Evolutionary conservation across 1,140 invertebrate species (phyloP), one percentile per base, ranked within the genome.

Genomic region (Magallana gigas): DNA sequence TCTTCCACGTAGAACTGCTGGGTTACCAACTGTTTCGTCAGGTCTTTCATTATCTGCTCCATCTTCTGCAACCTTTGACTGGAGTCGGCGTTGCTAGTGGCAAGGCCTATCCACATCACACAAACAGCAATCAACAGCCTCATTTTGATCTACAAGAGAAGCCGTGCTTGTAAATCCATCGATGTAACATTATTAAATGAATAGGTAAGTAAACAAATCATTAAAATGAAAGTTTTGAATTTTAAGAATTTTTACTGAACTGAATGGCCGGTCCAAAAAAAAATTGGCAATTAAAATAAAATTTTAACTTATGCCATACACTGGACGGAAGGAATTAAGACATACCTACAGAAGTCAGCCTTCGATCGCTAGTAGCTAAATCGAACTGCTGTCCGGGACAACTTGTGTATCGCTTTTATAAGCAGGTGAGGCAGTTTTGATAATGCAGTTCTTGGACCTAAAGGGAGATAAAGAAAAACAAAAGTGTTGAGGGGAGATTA

Each of bases 1-100:
- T 93, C 92, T 82, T 92, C 92, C 5, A 91, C 86, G 58, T 87
- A 90, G 9, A 92, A 64, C 59, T 93, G 91, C 57, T 91, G 91
- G 14, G 90, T 59, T 89, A 91, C 91, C 12, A 93, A 87, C 60
- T 93, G 92, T 57, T 88, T 83, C 0, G 89, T 81, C 12, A 92
- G 60, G 60, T 87, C 86, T 16, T 83, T 71, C 12, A 90, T 60
- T 11, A 68, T 89, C 18, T 86, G 48, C 85, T 87, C 64, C 59
- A 89, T 76, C 8, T 36, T 76, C 68, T 76, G 29, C 8, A 76
- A 12, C 68, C 68, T 76, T 5, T 9, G 23, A 9, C 23, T 76
- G 23, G 68, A 62, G 60, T 62, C 60, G 14, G 6, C n/a, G 8
- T 12, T n/a, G n/a, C 60, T n/a, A 62, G 60, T 12, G 23, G 23